phyloP scores from a whole-genome alignment of 2,113 vertebrate genomes.

The Elephas maximus region DNA sequence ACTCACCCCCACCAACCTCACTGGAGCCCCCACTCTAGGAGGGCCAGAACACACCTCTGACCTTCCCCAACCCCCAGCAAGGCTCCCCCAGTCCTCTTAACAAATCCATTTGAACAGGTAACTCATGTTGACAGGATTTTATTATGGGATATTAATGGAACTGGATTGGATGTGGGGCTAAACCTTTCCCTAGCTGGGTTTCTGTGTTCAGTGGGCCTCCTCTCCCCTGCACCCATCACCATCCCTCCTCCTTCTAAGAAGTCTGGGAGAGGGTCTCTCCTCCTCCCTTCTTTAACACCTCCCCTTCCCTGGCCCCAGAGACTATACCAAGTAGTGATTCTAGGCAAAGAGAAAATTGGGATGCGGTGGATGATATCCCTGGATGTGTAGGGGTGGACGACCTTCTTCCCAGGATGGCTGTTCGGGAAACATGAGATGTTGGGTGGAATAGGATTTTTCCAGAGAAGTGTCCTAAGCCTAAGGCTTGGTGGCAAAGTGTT shows the following conservation, averaged over 20 bases:
- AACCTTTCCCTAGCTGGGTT: constrained; percentile 34
- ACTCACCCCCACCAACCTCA: not conserved
- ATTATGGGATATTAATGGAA: constrained; percentile 67
- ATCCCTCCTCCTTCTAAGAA: not conserved
- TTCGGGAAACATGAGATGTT: not conserved
- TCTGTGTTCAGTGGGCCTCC: not conserved
- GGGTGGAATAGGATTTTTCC: not conserved
- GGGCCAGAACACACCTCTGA: constrained; percentile 28
- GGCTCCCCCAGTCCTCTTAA: constrained; percentile 36
- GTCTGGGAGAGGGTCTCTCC: not conserved
- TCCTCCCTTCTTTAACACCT: not conserved
- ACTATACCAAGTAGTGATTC: not conserved
- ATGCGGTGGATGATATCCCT: not conserved
- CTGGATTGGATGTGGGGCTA: constrained; percentile 45
- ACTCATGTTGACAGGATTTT: constrained; percentile 69
- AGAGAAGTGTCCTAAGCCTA: not conserved
- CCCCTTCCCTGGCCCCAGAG: not conserved
- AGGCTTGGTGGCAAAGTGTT: not conserved
- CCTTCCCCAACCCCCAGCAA: not conserved
- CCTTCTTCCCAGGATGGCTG: not conserved
- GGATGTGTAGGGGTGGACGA: not conserved
- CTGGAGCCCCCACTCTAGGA: not conserved
- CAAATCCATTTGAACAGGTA: constrained; percentile 70
- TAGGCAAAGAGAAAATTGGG: not conserved
- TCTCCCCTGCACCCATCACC: not conserved